A percentile compares a stretch with the other conserved stretches of the same genome.
Evolutionary conservation across 23 tunicate genomes (phyloP).

Genomic region (Botrylloides violaceus): DNA sequence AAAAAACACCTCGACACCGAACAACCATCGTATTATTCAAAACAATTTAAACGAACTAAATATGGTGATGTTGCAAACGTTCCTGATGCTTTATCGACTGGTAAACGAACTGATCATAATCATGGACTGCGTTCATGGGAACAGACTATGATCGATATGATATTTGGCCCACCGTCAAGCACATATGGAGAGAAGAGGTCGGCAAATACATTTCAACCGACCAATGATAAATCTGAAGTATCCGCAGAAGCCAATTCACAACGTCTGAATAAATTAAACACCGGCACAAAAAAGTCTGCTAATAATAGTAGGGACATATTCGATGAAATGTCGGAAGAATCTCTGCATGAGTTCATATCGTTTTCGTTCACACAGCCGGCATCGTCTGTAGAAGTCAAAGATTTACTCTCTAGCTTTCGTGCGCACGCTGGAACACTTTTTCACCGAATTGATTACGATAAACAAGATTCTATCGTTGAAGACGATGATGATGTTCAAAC

Average conservation of each 20-base stretch:
- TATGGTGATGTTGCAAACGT: background rate
- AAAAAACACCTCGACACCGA: background rate
- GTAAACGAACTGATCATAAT: background rate
- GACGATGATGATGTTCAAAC: slow-evolving; percentile 4
- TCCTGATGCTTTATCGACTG: background rate
- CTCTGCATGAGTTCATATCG: slow-evolving; percentile 43
- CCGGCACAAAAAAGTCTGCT: background rate
- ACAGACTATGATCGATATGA: slow-evolving; percentile 22
- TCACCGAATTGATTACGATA: background rate
- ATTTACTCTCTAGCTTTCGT: slow-evolving; percentile 42
- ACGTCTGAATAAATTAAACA: background rate
- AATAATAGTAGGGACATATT: background rate
- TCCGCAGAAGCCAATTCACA: background rate
- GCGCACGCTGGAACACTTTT: slow-evolving; percentile 13
- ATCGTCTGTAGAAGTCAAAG: slow-evolving; percentile 30
- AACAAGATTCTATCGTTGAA: background rate
- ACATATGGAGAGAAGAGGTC: slow-evolving; percentile 5
- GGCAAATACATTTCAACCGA: no score
- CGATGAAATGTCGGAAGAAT: background rate
- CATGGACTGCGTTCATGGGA: slow-evolving; percentile 9
- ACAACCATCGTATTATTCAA: background rate
- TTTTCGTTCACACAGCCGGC: slow-evolving; percentile 45
- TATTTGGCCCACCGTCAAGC: slow-evolving; percentile 6
- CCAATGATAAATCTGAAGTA: background rate
- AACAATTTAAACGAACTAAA: background rate